Base-by-base conservation (phyloP, 2,888 invertebrate species). In the Parnassius smintheus region DNA sequence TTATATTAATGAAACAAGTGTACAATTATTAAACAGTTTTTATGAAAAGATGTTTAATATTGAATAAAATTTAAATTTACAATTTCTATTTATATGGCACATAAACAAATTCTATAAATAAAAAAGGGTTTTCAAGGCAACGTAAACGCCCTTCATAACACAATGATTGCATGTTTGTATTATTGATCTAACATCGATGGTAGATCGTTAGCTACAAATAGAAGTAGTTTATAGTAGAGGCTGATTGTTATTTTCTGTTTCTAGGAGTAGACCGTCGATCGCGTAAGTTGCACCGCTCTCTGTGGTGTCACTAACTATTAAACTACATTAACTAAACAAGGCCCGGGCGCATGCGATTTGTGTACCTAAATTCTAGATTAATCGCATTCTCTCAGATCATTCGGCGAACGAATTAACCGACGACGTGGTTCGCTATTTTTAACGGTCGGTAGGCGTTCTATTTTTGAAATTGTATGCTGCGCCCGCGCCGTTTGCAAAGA, bases 251-350 rank as follows among this genome's bases (percentile, higher is more conserved):
- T 91, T 90, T 92, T 91, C 86, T 92, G 87, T 92, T 92, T 92
- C 89, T 92, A 92, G 92, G 92, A 90, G 91, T 92, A 92, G 92
- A 92, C 91, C 92, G 78, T 92, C 92, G 86, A 92, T 91, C 88
- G 87, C 87, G 92, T 92, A 92, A 92, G 92, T 92, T 86, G 86
- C 91, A 91, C 91, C 90, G 90, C 91, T 91, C 85, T 86, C 82
- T 86, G 88, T 91, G 91, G 91, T 91, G 91, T 90, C 90, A 91
- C 91, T 91, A 91, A 91, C 89, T 72, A 62, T 74, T 62, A 72
- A 82, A 82, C 84, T 77, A 81, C 78, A 88, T 60, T 91, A 88
- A 91, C 89, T 79, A 65, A 67, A 75, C 65, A 74, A 75, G 83
- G 83, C 80, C 80, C 86, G 88, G 83, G 88, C 87, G 89, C 83